Conservation (phyloP, 2,113 vertebrate species). For the Podarcis raffonei region DNA sequence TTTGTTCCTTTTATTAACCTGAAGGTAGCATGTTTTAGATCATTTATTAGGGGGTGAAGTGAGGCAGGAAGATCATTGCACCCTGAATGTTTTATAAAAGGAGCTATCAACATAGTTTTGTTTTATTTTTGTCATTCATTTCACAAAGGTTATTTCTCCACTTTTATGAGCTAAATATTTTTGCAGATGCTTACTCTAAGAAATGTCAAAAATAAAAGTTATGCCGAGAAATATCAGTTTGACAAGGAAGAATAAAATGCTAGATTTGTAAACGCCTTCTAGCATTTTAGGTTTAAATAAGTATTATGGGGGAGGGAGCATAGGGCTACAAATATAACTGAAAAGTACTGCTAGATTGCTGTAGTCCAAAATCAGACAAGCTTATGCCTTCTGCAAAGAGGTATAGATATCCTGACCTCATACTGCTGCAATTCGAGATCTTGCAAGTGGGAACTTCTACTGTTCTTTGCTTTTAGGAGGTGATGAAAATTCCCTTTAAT, state of each 20-base stretch:
- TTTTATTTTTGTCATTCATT: neutral
- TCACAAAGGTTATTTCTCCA: neutral
- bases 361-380: neutral
- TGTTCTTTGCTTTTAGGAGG: constrained; percentile 14
- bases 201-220: neutral
- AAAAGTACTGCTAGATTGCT: neutral
- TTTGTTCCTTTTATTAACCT: neutral
- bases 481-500: constrained; percentile 8
- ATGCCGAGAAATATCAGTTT: neutral
- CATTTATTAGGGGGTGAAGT: neutral
- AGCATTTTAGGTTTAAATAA: neutral
- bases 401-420: neutral
- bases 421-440: neutral
- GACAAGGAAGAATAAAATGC: neutral
- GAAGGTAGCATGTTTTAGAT: neutral
- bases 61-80: neutral
- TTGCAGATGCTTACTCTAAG: neutral
- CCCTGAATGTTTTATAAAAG: neutral
- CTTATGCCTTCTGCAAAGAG: neutral
- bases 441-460: neutral
- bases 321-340: neutral
- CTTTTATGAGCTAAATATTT: neutral
- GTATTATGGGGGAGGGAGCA: neutral
- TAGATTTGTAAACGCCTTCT: neutral
- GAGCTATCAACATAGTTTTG: neutral